Base-by-base conservation (phyloP, 2,888 invertebrate genomes). In the Phaedon cochleariae region DNA sequence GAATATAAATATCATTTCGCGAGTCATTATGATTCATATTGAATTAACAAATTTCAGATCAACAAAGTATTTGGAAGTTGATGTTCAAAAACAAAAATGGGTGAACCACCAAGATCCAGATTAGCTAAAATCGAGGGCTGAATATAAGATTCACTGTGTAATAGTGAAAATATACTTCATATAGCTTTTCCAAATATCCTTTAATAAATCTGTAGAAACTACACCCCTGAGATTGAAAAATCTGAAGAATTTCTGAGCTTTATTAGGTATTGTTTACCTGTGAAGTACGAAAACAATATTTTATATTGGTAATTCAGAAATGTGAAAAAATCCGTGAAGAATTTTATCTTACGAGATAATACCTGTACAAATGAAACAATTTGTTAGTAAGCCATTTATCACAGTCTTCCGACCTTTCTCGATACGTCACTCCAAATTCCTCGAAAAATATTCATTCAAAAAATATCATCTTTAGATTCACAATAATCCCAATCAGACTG, bases 311-410 rank as follows among this genome's bases (percentile, higher is more conserved):
- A 20, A 52, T 26, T 2, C 46, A 46, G 37, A 58, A 64, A 62
- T 45, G 52, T 63, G 51, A 45, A 63, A 54, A 64, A 54, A 54
- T 64, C 29, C 45, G 48, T 15, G 20, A 59, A 54, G 64, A 59
- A 64, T 64, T 26, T 60, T 64, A 64, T 64, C 64, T 34, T 2
- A 4, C 12, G 12, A 34, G 34, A 53, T 51, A 41, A 22, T 37
- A 48, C 61, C 45, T 10, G 53, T n/a, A 53, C 29, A 61, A 61
- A 53, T 41, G 61, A 61, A 59, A 61, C 61, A 45, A 53, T 53
- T 61, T 61, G 61, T 51, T 53, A 22, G 46, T 53, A 6, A 21
- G 52, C 21, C 53, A 61, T 53, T 60, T 21, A 31, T 59, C 59
- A 59, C 59, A 15, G 34, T 10, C 34, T 34, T 7, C 2, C 12